Evolutionary conservation across 2,888 invertebrate genomes (phyloP), one percentile per base, ranked within the genome.

Genomic region (Sphinx pinastri): DNA sequence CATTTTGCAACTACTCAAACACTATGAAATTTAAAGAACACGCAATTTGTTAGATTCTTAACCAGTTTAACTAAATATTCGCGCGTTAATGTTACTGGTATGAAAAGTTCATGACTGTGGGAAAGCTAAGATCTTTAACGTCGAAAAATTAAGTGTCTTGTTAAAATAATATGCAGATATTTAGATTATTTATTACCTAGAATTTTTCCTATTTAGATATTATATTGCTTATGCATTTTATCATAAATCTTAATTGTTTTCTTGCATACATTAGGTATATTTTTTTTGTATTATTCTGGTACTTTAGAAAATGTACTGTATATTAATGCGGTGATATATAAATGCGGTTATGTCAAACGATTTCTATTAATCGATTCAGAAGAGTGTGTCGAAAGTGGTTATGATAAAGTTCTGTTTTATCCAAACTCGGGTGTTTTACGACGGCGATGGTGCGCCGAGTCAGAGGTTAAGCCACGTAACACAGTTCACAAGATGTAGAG

Each of bases 401-500:
- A 76, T 75, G 76, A 71, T 77, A 76, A 76, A 78, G 73, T 72
- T 67, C 74, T 68, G 71, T 74, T 69, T 69, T 59, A 70, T 70
- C 67, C 63, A 67, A 57, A 69, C 71, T 38, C 69, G 69, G 57
- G 31, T 71, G 63, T 63, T 67, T 70, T 73, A 71, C 71, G 66
- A 16, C n/a, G 47, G 11, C 49, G 73, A 72, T 67, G 73, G 74
- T 80, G 73, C 77, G 75, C 75, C 31, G 68, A 76, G 82, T 81
- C 84, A 82, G 71, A 80, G 83, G 82, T 84, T 76, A 83, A 76
- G 72, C 68, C 16, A 60, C 72, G 74, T 75, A 72, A 75, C 72
- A 54, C 25, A 38, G 49, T 14, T 66, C 25, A 58, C 63, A 49
- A 19, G 58, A 70, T 51, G 58, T 58, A 8, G 52, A 70, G 58